These are phyloP conservation scores for Drosophila willistoni DNA, from an alignment of 1,140 invertebrate species.

Conservation along the genomic window DNA sequence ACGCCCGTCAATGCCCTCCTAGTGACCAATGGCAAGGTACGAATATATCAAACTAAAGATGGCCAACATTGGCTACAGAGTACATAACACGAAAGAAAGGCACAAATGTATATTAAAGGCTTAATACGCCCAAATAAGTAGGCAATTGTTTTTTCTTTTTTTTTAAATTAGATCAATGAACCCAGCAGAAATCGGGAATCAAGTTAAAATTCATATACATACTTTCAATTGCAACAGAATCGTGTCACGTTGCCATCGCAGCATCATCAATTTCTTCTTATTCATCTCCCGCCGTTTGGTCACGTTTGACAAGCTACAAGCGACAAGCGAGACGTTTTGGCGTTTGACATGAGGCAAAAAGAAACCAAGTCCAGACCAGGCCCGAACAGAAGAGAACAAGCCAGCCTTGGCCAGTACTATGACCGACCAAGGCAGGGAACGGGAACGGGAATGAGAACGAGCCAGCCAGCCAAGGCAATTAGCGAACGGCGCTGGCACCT, in stretches of 20 bases:
- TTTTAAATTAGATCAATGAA: neutral
- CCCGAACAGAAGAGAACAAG: neutral
- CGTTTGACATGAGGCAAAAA: constrained; percentile 58
- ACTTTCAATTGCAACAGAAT: neutral
- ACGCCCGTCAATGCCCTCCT: constrained; percentile 93
- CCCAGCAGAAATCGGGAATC: neutral
- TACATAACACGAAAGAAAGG: neutral
- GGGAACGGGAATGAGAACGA: constrained; percentile 26
- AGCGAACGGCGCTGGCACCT: constrained; percentile 59
- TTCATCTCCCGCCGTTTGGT: constrained; percentile 18
- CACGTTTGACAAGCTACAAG: constrained; percentile 63
- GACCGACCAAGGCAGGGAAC: constrained; percentile 11
- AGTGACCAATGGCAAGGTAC: constrained; percentile 93
- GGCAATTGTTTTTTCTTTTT: neutral
- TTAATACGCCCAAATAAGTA: too few species aligned
- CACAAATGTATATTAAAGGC: neutral
- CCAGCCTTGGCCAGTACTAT: neutral
- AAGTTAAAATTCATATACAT: neutral
- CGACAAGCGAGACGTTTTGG: constrained; percentile 34
- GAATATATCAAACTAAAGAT: neutral
- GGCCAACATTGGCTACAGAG: neutral
- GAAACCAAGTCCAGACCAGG: neutral
- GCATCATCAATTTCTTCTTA: neutral
- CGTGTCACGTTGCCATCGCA: constrained; percentile 27
- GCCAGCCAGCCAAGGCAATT: constrained; percentile 66